A percentile compares a stretch with the other conserved stretches of the same genome.
Evolutionary conservation across 2,113 vertebrate genomes (phyloP).

Genomic region (Sinocyclocheilus anshuiensis): DNA sequence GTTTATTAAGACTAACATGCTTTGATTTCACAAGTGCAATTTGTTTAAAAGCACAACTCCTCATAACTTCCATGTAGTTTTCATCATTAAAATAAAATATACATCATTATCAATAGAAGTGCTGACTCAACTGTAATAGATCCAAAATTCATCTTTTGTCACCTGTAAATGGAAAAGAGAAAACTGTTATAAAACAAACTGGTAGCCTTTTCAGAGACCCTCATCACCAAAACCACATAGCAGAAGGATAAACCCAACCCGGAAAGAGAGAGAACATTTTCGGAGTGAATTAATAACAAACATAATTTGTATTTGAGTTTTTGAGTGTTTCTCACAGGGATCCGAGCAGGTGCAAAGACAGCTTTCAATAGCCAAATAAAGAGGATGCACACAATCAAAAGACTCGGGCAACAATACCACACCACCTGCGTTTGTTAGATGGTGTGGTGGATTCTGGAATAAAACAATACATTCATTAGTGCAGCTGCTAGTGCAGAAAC

Average conservation of each 20-base stretch:
- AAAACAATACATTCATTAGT: conserved; percentile 11
- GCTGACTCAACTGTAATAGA: conserved; percentile 80
- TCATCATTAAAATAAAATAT: no score
- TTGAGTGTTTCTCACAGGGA: conserved; percentile 39
- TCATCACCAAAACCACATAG: not conserved
- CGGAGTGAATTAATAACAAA: not conserved
- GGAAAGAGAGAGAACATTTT: not conserved
- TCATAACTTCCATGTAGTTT: no score
- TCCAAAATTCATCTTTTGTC: conserved; percentile 91
- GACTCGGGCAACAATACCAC: conserved; percentile 42
- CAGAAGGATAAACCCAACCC: conserved; percentile 12
- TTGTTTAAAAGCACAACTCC: no score
- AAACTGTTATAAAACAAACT: conserved; percentile 23
- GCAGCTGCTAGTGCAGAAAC: conserved; percentile 50
- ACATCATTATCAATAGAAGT: no score
- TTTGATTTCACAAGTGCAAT: no score
- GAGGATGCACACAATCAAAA: conserved; percentile 17
- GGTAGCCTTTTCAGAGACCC: not conserved
- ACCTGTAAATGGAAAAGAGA: conserved; percentile 75
- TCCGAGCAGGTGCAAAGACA: conserved; percentile 40
- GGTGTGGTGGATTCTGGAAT: conserved; percentile 25
- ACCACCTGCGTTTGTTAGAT: conserved; percentile 48
- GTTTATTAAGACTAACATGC: no score
- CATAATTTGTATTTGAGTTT: not conserved
- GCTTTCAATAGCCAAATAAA: conserved; percentile 40